Evolutionary conservation across 2,888 invertebrate species (phyloP).

Genomic region (Uloborus plumipes): DNA sequence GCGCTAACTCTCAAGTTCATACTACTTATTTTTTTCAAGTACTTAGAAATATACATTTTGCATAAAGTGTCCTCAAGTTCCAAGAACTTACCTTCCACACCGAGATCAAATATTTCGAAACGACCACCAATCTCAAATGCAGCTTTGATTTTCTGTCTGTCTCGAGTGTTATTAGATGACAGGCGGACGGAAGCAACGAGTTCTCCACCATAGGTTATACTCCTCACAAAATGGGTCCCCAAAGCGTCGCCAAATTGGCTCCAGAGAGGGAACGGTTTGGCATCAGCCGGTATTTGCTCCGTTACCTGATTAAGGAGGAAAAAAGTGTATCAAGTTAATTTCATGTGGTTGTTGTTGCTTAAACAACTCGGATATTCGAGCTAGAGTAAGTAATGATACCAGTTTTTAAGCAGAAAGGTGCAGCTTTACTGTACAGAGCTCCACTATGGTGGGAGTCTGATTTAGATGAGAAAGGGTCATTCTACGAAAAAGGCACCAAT

Average conservation of each 20-base stretch:
- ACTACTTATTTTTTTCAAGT: no score
- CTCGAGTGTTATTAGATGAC: conserved; percentile 42
- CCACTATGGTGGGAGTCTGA: no score
- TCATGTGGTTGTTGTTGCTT: no score
- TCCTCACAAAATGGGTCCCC: conserved; percentile 59
- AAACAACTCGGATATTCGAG: no score
- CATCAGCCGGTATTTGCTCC: conserved; percentile 37
- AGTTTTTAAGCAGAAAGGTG: no score
- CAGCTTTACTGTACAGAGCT: no score
- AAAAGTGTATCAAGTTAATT: background rate
- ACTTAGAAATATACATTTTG: no score
- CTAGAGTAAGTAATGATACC: no score
- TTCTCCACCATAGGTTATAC: conserved; percentile 60
- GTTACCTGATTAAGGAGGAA: conserved; percentile 27
- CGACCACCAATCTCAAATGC: conserved; percentile 45
- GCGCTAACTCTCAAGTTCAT: no score
- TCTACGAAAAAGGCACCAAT: no score
- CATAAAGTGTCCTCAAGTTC: no score
- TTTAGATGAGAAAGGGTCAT: no score
- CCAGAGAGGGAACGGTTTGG: conserved; percentile 49
- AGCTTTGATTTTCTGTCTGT: conserved; percentile 52
- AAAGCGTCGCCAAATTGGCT: conserved; percentile 19
- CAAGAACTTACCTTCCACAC: conserved; percentile 41
- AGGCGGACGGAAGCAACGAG: conserved; percentile 45
- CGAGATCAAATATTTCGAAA: conserved; percentile 53